These are phyloP conservation scores for Phalacrocorax brasilianus DNA, from an alignment of 2,113 vertebrate genomes.

Conservation along the genomic window DNA sequence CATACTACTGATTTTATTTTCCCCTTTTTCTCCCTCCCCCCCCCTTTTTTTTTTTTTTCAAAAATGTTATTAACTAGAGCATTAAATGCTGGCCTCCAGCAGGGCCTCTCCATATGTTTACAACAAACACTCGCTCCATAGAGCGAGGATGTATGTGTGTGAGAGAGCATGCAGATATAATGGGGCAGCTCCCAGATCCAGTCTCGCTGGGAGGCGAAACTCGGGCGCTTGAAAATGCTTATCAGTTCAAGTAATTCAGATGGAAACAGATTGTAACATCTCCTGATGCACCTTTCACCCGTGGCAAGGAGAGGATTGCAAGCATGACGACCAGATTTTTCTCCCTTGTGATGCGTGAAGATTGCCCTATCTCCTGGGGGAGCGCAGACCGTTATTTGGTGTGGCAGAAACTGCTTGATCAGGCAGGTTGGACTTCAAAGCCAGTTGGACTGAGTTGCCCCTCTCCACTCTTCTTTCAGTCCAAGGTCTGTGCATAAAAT, in stretches of 20 bases:
- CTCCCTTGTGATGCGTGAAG: neutral
- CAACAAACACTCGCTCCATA: conserved; percentile 50
- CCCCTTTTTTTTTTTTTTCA: neutral
- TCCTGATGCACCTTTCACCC: neutral
- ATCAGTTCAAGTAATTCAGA: neutral
- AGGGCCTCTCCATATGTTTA: conserved; percentile 75
- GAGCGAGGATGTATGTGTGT: neutral
- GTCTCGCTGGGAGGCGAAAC: neutral
- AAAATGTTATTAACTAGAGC: conserved; percentile 78
- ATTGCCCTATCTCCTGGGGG: neutral
- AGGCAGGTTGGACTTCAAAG: neutral
- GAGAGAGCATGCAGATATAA: neutral
- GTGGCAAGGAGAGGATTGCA: neutral
- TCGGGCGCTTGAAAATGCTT: neutral
- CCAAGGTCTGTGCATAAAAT: neutral
- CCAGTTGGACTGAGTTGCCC: neutral
- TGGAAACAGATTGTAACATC: conserved; percentile 20
- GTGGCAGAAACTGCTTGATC: neutral
- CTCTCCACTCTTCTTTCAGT: neutral
- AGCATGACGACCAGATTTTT: neutral
- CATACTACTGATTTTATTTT: neutral
- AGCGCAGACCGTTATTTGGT: accelerated
- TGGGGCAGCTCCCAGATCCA: neutral
- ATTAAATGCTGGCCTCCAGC: conserved; percentile 79
- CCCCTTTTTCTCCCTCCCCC: neutral